Conservation (phyloP, 1,140 invertebrate species). For the Aphelenchoides avenae region DNA sequence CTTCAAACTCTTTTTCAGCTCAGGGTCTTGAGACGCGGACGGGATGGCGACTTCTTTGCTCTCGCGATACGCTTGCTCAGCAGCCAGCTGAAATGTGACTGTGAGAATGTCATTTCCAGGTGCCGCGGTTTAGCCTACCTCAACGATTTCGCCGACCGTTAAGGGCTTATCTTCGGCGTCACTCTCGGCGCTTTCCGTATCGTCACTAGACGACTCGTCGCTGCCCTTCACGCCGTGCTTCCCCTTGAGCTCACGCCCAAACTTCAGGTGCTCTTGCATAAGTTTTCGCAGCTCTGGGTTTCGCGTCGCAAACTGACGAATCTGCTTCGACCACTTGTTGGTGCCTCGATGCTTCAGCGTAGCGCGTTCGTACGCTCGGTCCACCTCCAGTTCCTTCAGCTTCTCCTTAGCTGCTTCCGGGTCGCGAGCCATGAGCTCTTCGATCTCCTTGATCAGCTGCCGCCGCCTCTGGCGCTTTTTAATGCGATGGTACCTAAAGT, state of each 20-base stretch:
- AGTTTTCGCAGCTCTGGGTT: conserved; percentile 80
- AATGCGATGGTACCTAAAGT: conserved; percentile 68
- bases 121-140: conserved; percentile 15
- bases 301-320: conserved; percentile 81
- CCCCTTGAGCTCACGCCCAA: conserved; percentile 71
- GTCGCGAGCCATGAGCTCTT: conserved; percentile 75
- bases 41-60: conserved; percentile 3
- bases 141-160: conserved; percentile 29
- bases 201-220: conserved; percentile 15
- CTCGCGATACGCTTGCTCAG: conserved; percentile 26
- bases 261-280: conserved; percentile 76
- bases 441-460: conserved; percentile 81
- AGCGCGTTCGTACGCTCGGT: conserved; percentile 79
- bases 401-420: conserved; percentile 81
- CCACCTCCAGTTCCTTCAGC: conserved; percentile 76
- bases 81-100: conserved; percentile 36
- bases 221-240: conserved; percentile 23
- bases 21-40: too few species aligned
- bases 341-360: conserved; percentile 84
- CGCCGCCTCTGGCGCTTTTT: conserved; percentile 77
- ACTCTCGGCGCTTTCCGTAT: conserved; percentile 7
- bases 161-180: conserved; percentile 1
- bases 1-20: too few species aligned
- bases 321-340: conserved; percentile 84
- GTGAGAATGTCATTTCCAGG: background rate